Evolutionary conservation across 2,888 invertebrate species (phyloP).

Genomic region (Tachystola acroxantha): DNA sequence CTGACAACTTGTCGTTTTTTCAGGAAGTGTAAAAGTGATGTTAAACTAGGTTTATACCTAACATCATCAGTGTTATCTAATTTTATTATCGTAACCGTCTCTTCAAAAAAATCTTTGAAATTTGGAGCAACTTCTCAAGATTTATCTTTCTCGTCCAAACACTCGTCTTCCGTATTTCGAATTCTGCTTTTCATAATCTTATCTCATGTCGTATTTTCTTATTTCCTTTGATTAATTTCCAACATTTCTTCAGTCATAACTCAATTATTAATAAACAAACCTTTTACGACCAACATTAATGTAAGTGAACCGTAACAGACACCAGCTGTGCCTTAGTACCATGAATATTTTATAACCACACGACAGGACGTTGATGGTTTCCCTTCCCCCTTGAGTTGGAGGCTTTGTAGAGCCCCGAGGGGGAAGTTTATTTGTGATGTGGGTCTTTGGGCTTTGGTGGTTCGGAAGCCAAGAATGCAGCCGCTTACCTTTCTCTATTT

Average conservation of each 20-base stretch:
- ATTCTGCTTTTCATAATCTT: no score
- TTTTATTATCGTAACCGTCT: no score
- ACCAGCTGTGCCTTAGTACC: constrained; percentile 18
- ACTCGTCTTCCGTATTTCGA: no score
- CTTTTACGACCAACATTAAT: constrained; percentile 13
- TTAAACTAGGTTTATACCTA: no score
- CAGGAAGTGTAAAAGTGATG: no score
- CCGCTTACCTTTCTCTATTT: constrained; percentile 13
- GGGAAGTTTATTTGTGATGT: background rate
- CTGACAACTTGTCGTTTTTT: no score
- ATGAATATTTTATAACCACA: constrained; percentile 26
- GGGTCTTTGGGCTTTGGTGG: background rate
- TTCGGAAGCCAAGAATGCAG: constrained; percentile 24
- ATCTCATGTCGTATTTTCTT: background rate
- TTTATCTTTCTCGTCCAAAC: no score
- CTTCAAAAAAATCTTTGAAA: no score
- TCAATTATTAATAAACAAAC: constrained; percentile 4
- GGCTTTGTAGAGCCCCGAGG: background rate
- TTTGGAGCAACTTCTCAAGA: no score
- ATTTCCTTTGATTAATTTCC: background rate
- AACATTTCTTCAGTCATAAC: constrained; percentile 2
- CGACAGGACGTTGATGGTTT: background rate
- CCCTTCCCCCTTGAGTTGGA: background rate
- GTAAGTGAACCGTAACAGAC: constrained; percentile 13
- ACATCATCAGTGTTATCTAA: no score